Conservation (phyloP, 1,140 invertebrate species). For the Cydia pomonella region DNA sequence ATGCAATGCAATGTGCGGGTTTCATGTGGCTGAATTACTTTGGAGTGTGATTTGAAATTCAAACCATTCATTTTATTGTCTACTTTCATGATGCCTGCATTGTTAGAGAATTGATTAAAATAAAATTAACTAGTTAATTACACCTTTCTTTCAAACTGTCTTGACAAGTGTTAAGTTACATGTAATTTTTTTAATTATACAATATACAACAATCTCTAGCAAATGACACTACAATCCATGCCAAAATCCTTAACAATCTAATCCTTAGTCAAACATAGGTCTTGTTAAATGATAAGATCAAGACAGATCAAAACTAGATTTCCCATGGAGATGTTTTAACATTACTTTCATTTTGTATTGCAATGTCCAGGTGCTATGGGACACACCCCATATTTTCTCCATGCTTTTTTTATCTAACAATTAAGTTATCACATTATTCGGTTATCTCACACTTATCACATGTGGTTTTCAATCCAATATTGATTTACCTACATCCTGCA, state of each 20-base stretch:
- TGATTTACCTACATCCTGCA: too few relatives aligned
- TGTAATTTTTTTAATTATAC: background rate
- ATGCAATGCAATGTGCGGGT: slow-evolving; percentile 33
- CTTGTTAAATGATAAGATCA: too few relatives aligned
- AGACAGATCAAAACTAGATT: background rate
- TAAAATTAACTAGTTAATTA: slow-evolving; percentile 17
- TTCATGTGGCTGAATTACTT: slow-evolving; percentile 34
- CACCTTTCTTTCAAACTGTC: background rate
- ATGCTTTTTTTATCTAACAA: background rate
- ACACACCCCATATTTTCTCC: background rate
- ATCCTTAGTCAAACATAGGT: too few relatives aligned
- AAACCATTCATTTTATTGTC: slow-evolving; percentile 36
- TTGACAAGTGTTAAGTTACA: background rate
- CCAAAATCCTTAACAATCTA: too few relatives aligned
- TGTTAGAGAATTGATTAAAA: slow-evolving; percentile 25
- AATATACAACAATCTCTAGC: too few relatives aligned
- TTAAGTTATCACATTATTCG: background rate
- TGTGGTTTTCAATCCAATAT: background rate
- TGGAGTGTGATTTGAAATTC: slow-evolving; percentile 38
- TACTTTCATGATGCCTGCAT: slow-evolving; percentile 35
- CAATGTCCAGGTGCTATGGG: background rate
- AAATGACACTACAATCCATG: too few relatives aligned
- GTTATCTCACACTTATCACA: slow-evolving; percentile 11
- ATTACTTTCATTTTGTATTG: background rate
- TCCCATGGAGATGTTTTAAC: too few relatives aligned